Base-by-base conservation (phyloP, 2,797 vertebrate genomes). In the Pseudochirops cupreus region DNA sequence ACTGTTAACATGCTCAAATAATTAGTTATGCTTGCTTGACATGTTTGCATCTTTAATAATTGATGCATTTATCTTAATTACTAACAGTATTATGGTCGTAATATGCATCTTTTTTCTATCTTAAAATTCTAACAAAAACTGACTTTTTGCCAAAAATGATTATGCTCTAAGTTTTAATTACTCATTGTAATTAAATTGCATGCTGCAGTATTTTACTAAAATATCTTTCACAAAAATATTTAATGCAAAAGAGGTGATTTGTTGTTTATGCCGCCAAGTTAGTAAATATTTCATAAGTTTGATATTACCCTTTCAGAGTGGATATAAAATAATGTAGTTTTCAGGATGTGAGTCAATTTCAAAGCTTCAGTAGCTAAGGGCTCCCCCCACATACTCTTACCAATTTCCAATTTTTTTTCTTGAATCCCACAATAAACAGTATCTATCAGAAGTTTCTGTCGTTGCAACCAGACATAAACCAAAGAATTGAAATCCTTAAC, bases 1-100 rank as follows among this genome's bases (percentile, higher is more conserved):
- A 99, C 99, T 99, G 99, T 99, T 99, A 99, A 99, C 99, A 99
- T 99, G 99, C 99, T 99, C 99, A 99, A 99, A 99, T 99, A 99
- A 99, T 99, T 99, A 99, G 99, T 99, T 99, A 99, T 99, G 99
- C 99, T 99, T 99, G 99, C 99, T 99, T 99, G 99, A 99, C 99
- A 99, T 99, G 99, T 99, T 99, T 99, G 99, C 99, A 99, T 99
- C 99, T 99, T 99, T 99, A 99, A 99, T 99, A 99, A 99, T 99
- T 99, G 99, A 99, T 99, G 99, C 99, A 99, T 99, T 99, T 99
- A 99, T 99, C 99, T 99, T 99, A 99, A 99, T 99, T 99, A 99
- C 99, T 99, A 99, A 99, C 99, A 99, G 99, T 99, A 99, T 99
- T 99, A 99, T 99, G 99, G 99, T 98, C 98, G 92, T 99, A 99